Percentiles rank a stretch among this genome's conserved stretches.
Evolutionary conservation across 2,797 vertebrate genomes (phyloP).

Genomic region (Neosilurus hyrtlii): DNA sequence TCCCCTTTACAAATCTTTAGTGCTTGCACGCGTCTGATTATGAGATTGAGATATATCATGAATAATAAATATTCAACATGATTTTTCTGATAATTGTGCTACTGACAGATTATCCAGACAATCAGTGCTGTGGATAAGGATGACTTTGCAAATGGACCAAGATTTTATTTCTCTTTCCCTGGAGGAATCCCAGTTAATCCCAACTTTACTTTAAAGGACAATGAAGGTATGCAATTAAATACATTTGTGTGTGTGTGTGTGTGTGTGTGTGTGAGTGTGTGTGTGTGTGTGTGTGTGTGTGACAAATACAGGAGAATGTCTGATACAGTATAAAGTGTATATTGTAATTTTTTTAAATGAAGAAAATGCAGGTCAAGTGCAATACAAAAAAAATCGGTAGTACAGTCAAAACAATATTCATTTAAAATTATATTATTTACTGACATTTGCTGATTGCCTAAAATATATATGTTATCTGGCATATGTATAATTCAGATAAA

Average conservation of each 20-base stretch:
- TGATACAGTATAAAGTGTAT: too few relatives aligned
- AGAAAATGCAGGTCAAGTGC: not conserved
- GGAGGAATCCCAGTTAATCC: constrained; percentile 83
- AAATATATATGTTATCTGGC: not conserved
- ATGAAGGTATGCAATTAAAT: constrained; percentile 85
- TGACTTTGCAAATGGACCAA: constrained; percentile 90
- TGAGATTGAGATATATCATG: constrained; percentile 19
- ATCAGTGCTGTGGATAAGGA: constrained; percentile 91
- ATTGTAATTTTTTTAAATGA: not conserved
- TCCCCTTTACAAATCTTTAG: constrained; percentile 3
- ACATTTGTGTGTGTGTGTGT: constrained; percentile 31
- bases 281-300: not conserved
- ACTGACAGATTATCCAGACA: constrained; percentile 89
- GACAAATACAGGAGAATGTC: not conserved
- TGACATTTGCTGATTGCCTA: not conserved
- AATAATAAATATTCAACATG: constrained; percentile 20
- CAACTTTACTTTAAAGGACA: constrained; percentile 97
- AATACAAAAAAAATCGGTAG: not conserved
- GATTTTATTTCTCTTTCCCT: constrained; percentile 86
- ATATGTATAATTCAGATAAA: not conserved
- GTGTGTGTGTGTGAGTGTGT: not conserved
- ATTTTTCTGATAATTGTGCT: constrained; percentile 10
- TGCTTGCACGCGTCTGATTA: constrained; percentile 25
- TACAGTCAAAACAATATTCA: not conserved
- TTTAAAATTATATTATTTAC: not conserved